Percentiles rank a stretch among this genome's conserved stretches.
Evolutionary conservation across 2,888 invertebrate species (phyloP).

Genomic region (Ligdia adustata): DNA sequence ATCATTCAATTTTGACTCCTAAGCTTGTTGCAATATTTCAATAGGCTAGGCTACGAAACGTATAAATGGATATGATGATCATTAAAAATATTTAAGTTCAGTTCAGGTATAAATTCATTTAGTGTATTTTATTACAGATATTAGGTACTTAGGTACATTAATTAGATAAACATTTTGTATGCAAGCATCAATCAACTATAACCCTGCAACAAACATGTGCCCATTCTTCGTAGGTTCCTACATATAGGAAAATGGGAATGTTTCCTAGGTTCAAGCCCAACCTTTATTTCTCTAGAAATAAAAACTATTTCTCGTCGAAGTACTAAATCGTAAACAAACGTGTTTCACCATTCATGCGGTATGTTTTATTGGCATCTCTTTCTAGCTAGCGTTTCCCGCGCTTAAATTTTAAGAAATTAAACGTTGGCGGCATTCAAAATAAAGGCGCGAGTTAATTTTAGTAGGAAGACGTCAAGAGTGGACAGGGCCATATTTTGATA

Average conservation of each 20-base stretch:
- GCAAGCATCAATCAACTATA: too few species aligned
- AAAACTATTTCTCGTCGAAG: conserved; percentile 76
- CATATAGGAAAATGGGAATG: neutral
- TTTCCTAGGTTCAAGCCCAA: conserved; percentile 31
- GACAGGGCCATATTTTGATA: conserved; percentile 77
- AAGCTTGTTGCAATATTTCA: too few species aligned
- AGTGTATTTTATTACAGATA: too few species aligned
- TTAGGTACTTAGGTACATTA: too few species aligned
- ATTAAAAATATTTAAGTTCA: too few species aligned
- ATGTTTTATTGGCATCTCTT: conserved; percentile 83
- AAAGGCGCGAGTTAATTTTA: conserved; percentile 78
- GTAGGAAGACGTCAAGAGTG: conserved; percentile 70
- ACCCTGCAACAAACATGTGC: too few species aligned
- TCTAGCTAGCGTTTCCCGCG: conserved; percentile 78
- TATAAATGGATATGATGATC: too few species aligned
- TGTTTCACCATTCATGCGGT: conserved; percentile 63
- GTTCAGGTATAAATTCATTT: too few species aligned
- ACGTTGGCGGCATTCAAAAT: conserved; percentile 82
- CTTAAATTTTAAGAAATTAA: conserved; percentile 74
- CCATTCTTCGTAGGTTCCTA: too few species aligned
- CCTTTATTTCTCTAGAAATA: conserved; percentile 71
- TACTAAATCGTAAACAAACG: conserved; percentile 81
- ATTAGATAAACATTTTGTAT: too few species aligned
- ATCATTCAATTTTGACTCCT: too few species aligned
- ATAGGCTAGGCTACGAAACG: too few species aligned